Base-by-base conservation (phyloP, 2,888 invertebrate species). In the Polia nebulosa region DNA sequence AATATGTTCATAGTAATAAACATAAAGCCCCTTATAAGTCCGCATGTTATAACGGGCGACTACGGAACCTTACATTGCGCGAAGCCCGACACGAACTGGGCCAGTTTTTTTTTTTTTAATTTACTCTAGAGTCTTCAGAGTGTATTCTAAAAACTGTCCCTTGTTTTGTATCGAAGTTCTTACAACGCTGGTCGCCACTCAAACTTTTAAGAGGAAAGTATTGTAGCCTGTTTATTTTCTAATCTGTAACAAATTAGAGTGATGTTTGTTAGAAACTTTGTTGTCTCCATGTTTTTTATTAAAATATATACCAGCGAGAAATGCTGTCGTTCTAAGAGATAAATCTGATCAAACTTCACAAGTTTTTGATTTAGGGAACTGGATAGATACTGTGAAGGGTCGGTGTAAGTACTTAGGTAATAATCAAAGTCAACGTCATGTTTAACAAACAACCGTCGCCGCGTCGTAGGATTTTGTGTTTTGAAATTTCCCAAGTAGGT, bases 141-240 rank as follows among this genome's bases (percentile, higher is more conserved):
- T n/a, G n/a, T 7, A 56, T 59, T 59, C n/a, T 65, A 51, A 78
- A 74, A n/a, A 63, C 57, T 64, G 49, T 76, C 58, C 22, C 44
- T 45, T 36, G 51, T 65, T 62, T 66, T 66, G 52, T 72, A 58
- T 72, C 66, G 27, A 71, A 71, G 62, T 72, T 62, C 32, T 25
- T 32, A 39, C 62, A 67, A 64, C 36, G 17, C 25, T 49, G 71
- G 56, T 53, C 32, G 44, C 62, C 29, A 34, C 22, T 22, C 20
- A 13, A 80, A 83, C 72, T 84, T 81, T 83, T 92, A 88, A 92
- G 87, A 91, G 92, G 88, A 88, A 91, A 92, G 85, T 90, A 89
- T 89, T 92, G 92, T 92, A 87, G 82, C 87, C 89, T 87, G 88
- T 91, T 90, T 90, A 90, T 91, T 91, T 91, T 87, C 85, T 87